Base-by-base conservation (phyloP, 2,797 vertebrate species). In the Scolopax rusticola region DNA sequence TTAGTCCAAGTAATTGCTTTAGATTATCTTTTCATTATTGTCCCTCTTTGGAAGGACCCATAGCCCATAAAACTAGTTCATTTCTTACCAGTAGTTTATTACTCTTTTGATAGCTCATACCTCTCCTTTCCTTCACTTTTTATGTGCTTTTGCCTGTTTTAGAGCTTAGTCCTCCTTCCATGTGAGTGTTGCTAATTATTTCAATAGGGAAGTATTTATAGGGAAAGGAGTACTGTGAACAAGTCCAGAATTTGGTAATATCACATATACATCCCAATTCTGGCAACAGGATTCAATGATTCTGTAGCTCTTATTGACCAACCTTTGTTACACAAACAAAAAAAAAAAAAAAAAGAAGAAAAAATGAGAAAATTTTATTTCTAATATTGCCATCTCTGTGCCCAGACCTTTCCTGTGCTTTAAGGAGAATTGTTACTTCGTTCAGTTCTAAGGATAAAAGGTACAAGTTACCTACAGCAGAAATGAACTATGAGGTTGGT, bases 71-170 rank as follows among this genome's bases (percentile, higher is more conserved):
- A 94, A 77, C 23, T 15, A 82, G n/a, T 87, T 93, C 17, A 70
- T 94, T 84, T 96, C 81, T 93, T 85, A 95, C 27, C n/a, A 71
- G 57, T 69, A 89, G 69, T 93, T 95, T 71, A 40, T 86, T 92
- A 47, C 83, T 93, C 50, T 94, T 96, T 89, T 56, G 53, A 59
- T 69, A 75, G 61, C 51, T 93, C 40, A 33, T 85, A 57, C 41
- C 14, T 87, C 47, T 75, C 25, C 30, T 89, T 89, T 81, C 47
- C 65, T 61, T 19, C 1, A 1, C 18, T 87, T 93, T 85, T 79
- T 64, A 23, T 50, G 11, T 85, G 20, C 8, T 80, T 91, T 92
- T 87, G 41, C 41, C 68, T 77, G 20, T 48, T 95, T 89, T 78
- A 83, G 41, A 88, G 47, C 53, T 93, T 96, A 85, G 87, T 93